Conservation (phyloP, 2,113 vertebrate species). For the Catagonus wagneri region DNA sequence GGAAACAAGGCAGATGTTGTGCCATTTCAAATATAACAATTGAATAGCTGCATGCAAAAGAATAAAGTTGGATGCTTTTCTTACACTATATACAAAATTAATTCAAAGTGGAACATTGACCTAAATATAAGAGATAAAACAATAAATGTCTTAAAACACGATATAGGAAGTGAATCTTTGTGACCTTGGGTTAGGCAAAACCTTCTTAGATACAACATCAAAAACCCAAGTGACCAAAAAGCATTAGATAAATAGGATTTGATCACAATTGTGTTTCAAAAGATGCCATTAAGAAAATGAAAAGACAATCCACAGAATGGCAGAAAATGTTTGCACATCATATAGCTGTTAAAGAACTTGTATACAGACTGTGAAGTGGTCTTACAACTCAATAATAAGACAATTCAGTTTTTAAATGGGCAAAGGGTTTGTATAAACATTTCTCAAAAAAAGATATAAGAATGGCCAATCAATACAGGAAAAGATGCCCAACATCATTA, state of each 20-base stretch:
- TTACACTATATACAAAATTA: background rate
- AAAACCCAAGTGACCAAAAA: constrained; percentile 1
- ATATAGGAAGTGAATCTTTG: background rate
- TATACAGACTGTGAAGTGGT: constrained; percentile 1
- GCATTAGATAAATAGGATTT: background rate
- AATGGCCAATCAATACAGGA: background rate
- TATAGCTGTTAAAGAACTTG: background rate
- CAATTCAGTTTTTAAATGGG: background rate
- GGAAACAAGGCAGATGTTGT: background rate
- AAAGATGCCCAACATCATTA: background rate
- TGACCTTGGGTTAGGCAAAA: background rate
- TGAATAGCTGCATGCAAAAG: background rate
- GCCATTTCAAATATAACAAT: background rate
- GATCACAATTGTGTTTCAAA: background rate
- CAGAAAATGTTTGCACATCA: constrained; percentile 15
- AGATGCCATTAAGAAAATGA: background rate
- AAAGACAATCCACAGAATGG: background rate
- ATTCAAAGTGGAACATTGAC: background rate
- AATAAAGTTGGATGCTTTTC: background rate
- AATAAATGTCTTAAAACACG: constrained; percentile 17
- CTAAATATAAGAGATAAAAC: background rate
- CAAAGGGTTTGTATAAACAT: background rate
- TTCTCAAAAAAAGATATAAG: background rate
- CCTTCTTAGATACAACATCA: background rate
- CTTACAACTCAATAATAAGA: background rate